Percentiles rank a stretch among this genome's conserved stretches.
Evolutionary conservation across 2,113 vertebrate genomes (phyloP).

Genomic region (Nettapus auritus): DNA sequence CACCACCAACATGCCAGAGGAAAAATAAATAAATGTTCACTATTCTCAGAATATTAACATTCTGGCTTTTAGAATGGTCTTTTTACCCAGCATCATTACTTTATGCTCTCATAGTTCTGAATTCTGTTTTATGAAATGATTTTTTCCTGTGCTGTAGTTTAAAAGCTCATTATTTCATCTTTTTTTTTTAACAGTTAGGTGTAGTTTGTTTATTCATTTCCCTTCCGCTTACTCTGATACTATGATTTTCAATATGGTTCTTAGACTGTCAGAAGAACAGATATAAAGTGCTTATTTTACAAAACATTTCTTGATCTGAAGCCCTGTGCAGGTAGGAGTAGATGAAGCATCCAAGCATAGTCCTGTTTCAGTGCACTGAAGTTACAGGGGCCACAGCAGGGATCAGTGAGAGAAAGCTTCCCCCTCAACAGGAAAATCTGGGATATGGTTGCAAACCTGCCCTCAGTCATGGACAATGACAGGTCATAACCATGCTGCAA

Average conservation of each 20-base stretch:
- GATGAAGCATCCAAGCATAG: neutral
- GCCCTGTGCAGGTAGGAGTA: neutral
- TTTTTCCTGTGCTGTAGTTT: neutral
- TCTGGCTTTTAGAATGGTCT: neutral
- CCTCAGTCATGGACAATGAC: neutral
- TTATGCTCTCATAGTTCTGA: neutral
- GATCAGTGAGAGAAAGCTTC: neutral
- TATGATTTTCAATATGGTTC: neutral
- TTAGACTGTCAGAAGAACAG: neutral
- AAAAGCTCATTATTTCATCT: neutral
- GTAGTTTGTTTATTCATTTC: neutral
- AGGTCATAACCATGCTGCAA: neutral
- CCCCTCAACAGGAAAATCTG: neutral
- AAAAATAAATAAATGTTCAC: neutral
- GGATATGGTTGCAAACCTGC: neutral
- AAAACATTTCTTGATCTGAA: neutral
- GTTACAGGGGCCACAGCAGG: neutral
- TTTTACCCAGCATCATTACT: neutral
- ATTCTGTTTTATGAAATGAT: neutral
- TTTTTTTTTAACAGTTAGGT: neutral
- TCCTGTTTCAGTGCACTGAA: neutral
- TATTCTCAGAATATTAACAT: neutral
- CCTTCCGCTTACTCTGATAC: neutral
- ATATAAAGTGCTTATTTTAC: neutral
- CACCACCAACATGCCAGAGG: neutral